These are phyloP conservation scores for Ethmia dodecea DNA, from an alignment of 2,888 invertebrate species.

Conservation along the genomic window DNA sequence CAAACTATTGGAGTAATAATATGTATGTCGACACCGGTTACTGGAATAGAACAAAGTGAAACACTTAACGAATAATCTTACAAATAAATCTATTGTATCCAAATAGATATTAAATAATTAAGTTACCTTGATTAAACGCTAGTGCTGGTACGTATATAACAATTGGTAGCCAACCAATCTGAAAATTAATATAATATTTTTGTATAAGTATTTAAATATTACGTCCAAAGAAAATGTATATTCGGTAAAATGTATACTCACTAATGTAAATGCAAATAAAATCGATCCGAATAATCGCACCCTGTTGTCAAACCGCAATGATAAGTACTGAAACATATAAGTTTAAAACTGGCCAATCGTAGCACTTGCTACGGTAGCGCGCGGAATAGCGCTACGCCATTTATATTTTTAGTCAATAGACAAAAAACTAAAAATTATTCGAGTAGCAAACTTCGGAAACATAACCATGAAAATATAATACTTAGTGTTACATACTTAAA, in stretches of 20 bases:
- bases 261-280: constrained; percentile 82
- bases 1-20: constrained; percentile 89
- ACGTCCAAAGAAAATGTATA: background rate
- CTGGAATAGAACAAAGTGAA: constrained; percentile 65
- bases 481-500: too few species aligned
- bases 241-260: constrained; percentile 54
- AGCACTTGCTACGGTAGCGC: too few species aligned
- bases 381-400: too few species aligned
- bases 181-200: constrained; percentile 29
- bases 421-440: too few species aligned
- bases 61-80: background rate
- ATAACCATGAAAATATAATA: too few species aligned
- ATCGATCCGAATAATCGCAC: constrained; percentile 84
- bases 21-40: constrained; percentile 90
- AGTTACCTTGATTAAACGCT: constrained; percentile 87
- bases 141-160: constrained; percentile 88
- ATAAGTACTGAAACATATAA: constrained; percentile 80
- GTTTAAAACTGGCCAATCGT: too few species aligned
- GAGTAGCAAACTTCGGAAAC: too few species aligned
- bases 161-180: constrained; percentile 88
- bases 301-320: constrained; percentile 82
- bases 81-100: background rate
- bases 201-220: background rate
- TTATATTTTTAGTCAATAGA: too few species aligned
- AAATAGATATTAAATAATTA: background rate